These are phyloP conservation scores for Seriola quinqueradiata DNA, from an alignment of 2,113 vertebrate genomes.

Conservation along the genomic window DNA sequence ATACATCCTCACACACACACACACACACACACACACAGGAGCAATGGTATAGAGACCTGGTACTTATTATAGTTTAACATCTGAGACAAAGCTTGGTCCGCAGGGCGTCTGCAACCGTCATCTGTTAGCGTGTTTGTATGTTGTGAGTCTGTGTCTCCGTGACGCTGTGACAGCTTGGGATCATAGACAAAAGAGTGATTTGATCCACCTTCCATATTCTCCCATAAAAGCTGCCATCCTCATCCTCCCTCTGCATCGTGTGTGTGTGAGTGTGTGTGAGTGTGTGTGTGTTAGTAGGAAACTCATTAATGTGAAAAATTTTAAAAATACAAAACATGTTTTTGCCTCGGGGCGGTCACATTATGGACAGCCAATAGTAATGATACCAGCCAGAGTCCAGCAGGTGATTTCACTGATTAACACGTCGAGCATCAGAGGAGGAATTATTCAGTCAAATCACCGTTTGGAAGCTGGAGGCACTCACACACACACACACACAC, in stretches of 20 bases:
- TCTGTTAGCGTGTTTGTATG: not conserved
- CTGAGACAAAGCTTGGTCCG: not conserved
- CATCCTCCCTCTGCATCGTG: not conserved
- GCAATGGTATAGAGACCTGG: not conserved
- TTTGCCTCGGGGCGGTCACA: not conserved
- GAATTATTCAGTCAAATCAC: slow-evolving; percentile 13
- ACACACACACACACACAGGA: not conserved
- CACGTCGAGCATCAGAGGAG: not conserved
- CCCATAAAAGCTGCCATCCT: not conserved
- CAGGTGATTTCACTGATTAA: slow-evolving; percentile 1
- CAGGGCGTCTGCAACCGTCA: not conserved
- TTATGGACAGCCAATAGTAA: not conserved
- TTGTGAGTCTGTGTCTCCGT: not conserved
- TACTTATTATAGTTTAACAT: slow-evolving; percentile 18
- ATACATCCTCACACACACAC: not conserved
- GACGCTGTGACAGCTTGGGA: not conserved
- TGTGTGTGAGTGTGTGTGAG: not conserved
- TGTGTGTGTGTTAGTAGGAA: too few species aligned
- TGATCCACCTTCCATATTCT: slow-evolving; percentile 36
- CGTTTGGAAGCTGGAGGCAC: not conserved
- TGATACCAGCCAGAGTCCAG: not conserved
- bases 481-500: not conserved
- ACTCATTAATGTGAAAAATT: too few species aligned
- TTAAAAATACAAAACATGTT: not conserved
- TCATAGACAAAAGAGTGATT: slow-evolving; percentile 31